A percentile compares a stretch with the other conserved stretches of the same genome.
These are phyloP conservation scores for Drosophila tristis DNA, from an alignment of 1,140 invertebrate species.

Conservation along the genomic window DNA sequence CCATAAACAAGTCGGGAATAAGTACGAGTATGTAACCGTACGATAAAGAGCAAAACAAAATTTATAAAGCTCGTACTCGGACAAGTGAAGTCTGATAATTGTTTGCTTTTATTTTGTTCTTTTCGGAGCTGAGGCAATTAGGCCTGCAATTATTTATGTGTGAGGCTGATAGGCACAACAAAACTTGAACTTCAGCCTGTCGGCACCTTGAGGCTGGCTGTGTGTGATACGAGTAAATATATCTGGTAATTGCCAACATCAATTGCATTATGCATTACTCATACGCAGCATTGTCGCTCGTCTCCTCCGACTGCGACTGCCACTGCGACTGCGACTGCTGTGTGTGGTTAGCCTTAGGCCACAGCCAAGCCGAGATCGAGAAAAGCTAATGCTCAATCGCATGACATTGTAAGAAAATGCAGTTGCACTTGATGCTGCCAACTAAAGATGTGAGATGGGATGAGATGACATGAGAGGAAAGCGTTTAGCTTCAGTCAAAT, in stretches of 20 bases:
- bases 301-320: neutral
- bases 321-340: constrained; percentile 4
- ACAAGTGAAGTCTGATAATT: too few relatives aligned
- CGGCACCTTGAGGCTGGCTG: constrained; percentile 54
- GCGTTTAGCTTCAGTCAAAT: constrained; percentile 42
- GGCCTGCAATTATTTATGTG: constrained; percentile 53
- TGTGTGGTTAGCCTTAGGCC: constrained; percentile 59
- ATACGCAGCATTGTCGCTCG: constrained; percentile 55
- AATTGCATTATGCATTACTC: constrained; percentile 67
- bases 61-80: neutral
- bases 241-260: constrained; percentile 67
- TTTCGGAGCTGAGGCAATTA: constrained; percentile 51
- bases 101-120: constrained; percentile 29
- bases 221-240: constrained; percentile 27
- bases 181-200: constrained; percentile 78
- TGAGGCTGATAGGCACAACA: constrained; percentile 28
- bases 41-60: neutral
- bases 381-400: constrained; percentile 62
- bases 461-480: constrained; percentile 49
- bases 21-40: constrained; percentile 17
- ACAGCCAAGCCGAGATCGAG: constrained; percentile 30
- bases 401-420: constrained; percentile 81
- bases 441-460: constrained; percentile 62
- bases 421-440: constrained; percentile 78
- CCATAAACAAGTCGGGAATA: constrained; percentile 62